Conservation (phyloP, 2,797 vertebrate species). For the Takifugu ocellatus region DNA sequence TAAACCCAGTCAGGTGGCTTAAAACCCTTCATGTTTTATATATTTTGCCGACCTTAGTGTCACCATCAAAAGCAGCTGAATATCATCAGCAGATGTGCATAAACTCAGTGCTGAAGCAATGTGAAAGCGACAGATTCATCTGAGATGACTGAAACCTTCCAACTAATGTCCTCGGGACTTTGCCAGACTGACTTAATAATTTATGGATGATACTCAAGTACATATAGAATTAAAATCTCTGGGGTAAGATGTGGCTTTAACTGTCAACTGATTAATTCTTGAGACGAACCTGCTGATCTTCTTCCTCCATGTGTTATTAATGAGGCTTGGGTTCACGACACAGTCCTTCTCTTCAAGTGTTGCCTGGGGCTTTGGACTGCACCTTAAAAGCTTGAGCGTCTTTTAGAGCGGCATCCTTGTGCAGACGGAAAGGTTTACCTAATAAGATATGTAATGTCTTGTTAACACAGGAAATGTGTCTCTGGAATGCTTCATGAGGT, state of each 20-base stretch:
- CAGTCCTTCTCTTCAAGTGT: conserved; percentile 20
- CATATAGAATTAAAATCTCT: conserved; percentile 36
- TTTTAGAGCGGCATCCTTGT: conserved; percentile 10
- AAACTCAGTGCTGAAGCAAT: not conserved
- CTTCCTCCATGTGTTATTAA: conserved; percentile 50
- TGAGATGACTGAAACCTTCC: conserved; percentile 28
- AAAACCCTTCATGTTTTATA: no score
- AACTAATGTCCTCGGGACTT: conserved; percentile 20
- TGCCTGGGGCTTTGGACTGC: conserved; percentile 19
- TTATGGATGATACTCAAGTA: conserved; percentile 43
- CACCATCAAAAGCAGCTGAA: no score
- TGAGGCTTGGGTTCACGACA: conserved; percentile 21
- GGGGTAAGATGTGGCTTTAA: conserved; percentile 29
- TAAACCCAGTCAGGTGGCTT: no score
- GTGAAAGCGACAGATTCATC: conserved; percentile 13
- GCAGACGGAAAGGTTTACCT: not conserved
- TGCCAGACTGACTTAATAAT: conserved; percentile 46
- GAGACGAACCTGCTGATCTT: conserved; percentile 43
- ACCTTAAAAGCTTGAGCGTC: conserved; percentile 6
- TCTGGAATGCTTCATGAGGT: not conserved
- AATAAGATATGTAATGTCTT: conserved; percentile 20
- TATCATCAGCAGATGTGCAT: not conserved
- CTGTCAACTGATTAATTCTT: conserved; percentile 59
- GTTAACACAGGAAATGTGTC: not conserved
- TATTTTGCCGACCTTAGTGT: no score